phyloP scores from a whole-genome alignment of 2,113 vertebrate genomes.

The Coregonus clupeaformis region DNA sequence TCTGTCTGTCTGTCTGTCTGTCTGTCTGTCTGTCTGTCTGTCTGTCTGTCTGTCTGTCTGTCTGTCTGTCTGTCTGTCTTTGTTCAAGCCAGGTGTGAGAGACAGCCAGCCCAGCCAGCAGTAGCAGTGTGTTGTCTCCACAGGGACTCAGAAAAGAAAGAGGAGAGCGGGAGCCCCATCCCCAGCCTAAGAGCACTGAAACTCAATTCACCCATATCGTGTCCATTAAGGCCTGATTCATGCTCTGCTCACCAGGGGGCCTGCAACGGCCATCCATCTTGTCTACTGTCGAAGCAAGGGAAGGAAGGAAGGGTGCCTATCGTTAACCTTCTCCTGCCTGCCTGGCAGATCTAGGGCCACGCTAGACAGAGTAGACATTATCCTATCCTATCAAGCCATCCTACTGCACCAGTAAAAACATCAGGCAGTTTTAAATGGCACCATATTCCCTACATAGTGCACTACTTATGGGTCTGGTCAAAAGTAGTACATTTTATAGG shows the following conservation, averaged over 20 bases:
- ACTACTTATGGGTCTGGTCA: too few relatives aligned
- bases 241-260: slow-evolving; percentile 29
- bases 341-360: slow-evolving; percentile 39
- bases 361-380: too few relatives aligned
- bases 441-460: too few relatives aligned
- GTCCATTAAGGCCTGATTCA: slow-evolving; percentile 54
- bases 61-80: too few relatives aligned
- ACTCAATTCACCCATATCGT: slow-evolving; percentile 46
- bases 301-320: slow-evolving; percentile 14
- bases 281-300: slow-evolving; percentile 7
- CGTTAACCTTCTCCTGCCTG: slow-evolving; percentile 34
- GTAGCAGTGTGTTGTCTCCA: background rate
- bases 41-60: too few relatives aligned
- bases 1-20: too few relatives aligned
- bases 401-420: slow-evolving; percentile 41
- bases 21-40: too few relatives aligned
- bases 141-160: background rate
- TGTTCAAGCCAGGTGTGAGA: slow-evolving; percentile 33
- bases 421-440: slow-evolving; percentile 23
- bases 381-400: slow-evolving; percentile 36
- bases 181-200: slow-evolving; percentile 16
- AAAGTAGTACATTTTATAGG: too few relatives aligned
- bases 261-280: slow-evolving; percentile 49
- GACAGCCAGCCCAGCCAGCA: background rate
- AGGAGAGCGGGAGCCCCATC: background rate